Base-by-base conservation (phyloP, 2,797 vertebrate genomes). In the Heterohyrax brucei region DNA sequence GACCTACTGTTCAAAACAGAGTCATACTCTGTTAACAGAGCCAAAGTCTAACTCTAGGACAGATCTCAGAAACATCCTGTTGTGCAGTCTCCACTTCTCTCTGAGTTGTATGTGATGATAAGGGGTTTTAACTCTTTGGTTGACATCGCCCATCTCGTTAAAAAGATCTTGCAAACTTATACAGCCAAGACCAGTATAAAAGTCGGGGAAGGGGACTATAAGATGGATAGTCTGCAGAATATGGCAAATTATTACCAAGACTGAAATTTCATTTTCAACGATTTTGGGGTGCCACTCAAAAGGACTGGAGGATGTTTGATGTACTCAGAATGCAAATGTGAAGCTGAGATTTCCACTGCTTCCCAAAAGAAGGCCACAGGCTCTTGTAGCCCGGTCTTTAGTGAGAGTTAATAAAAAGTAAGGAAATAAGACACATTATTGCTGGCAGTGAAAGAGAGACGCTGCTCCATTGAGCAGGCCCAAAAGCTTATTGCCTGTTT, bases 401-500 rank as follows among this genome's bases (percentile, higher is more conserved):
- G 16, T 93, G 46, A 24, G 72, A 39, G 33, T 94, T 95, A 95
- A 88, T 93, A 89, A 97, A 77, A 96, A 3, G 4, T 24, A 44
- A 1, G 75, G 48, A 78, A 86, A 61, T 92, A 87, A 89, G 93
- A 94, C 79, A 2, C 28, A 8, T 75, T 89, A 85, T 50, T 94
- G 62, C 6, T 61, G 9, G 80, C 46, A 22, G 28, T 70, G 92
- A 64, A 89, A 56, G 50, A 75, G 75, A 93, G 44, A 48, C 8
- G 14, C 7, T 81, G 39, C 13, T 66, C 7, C 0, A 4, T 56
- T 96, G 95, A 96, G 66, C 30, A 13, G 26, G 79, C 86, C 93
- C 94, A 92, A 33, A 94, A 83, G 77, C 85, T 94, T 91, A 93
- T 87, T 88, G 76, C 50, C 70, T 85, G 0, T 88, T 96, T 95